These are phyloP conservation scores for Porphyrio hochstetteri DNA, from an alignment of 2,113 vertebrate genomes.

Conservation along the genomic window DNA sequence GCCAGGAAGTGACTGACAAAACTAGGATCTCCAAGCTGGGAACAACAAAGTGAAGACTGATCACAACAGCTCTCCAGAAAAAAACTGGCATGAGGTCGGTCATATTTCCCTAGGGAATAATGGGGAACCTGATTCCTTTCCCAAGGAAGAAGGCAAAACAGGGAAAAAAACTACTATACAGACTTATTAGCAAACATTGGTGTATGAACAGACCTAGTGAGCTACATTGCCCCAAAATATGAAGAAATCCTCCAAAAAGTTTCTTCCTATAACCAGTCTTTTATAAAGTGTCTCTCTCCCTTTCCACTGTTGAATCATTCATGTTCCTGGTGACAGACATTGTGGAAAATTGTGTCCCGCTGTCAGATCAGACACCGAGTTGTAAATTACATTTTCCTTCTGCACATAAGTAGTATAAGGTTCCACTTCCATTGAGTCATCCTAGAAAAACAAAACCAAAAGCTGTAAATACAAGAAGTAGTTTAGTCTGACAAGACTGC, in stretches of 20 bases:
- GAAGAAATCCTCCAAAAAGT: not conserved
- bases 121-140: not conserved
- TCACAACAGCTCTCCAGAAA: not conserved
- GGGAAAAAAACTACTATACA: not conserved
- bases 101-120: not conserved
- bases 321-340: not conserved
- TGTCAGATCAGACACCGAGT: conserved; percentile 53
- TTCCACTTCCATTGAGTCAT: conserved; percentile 50
- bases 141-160: not conserved
- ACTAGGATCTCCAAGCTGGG: not conserved
- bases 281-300: not conserved
- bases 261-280: not conserved
- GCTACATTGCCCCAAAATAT: not conserved
- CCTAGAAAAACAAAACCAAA: conserved; percentile 56
- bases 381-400: conserved; percentile 66
- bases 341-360: not conserved
- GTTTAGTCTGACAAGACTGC: not conserved
- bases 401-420: conserved; percentile 71
- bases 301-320: not conserved
- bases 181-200: not conserved
- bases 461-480: not conserved
- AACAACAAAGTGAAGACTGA: not conserved
- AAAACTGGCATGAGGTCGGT: not conserved
- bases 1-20: not conserved
- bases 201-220: not conserved